phyloP scores from a whole-genome alignment of 2,113 vertebrate genomes.

The Halcyon malimbica region DNA sequence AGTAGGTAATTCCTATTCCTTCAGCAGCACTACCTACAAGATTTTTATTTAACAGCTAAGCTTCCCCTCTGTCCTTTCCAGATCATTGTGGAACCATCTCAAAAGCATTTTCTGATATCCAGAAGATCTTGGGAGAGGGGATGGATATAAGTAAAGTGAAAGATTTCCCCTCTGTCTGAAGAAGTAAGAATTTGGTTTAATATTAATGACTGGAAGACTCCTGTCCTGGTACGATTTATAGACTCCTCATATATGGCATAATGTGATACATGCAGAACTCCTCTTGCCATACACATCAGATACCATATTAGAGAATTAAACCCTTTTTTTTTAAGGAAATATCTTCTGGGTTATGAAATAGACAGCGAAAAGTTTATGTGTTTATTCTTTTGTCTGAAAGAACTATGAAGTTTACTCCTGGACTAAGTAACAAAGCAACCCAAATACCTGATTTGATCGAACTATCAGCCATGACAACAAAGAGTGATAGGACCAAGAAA shows the following conservation, averaged over 20 bases:
- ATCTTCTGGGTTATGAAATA: neutral
- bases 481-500: neutral
- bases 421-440: neutral
- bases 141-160: neutral
- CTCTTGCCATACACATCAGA: neutral
- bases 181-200: neutral
- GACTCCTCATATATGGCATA: neutral
- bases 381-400: neutral
- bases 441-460: neutral
- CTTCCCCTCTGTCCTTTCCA: neutral
- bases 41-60: neutral
- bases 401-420: neutral
- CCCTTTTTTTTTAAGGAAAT: neutral
- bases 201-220: neutral
- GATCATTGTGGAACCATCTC: neutral
- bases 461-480: neutral
- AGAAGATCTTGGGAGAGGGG: neutral
- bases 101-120: neutral
- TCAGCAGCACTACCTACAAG: neutral
- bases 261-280: neutral
- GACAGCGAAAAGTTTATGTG: neutral
- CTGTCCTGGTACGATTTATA: neutral
- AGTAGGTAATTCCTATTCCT: neutral
- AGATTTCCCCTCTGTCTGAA: neutral
- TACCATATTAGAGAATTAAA: neutral